Evolutionary conservation across 92 coral and sea anemone genomes (phyloP).

Genomic region (Parazoanthus atlanticus): DNA sequence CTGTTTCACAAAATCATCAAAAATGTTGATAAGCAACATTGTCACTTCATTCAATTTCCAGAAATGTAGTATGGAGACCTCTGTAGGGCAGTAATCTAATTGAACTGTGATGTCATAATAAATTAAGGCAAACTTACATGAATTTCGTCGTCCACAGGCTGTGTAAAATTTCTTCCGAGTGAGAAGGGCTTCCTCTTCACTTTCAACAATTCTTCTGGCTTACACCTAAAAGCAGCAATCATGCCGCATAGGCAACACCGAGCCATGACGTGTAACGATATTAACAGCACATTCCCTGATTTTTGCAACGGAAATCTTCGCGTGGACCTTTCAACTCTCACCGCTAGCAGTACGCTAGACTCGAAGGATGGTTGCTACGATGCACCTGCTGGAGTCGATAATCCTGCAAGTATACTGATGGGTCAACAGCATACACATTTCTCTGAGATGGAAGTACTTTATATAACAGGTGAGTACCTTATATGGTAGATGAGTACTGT

Average conservation of each 20-base stretch:
- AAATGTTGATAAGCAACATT: no score
- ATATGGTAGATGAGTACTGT: neutral
- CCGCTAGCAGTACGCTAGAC: neutral
- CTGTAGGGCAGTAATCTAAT: no score
- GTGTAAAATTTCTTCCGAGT: slow-evolving; percentile 19
- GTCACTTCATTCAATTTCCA: no score
- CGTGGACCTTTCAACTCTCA: neutral
- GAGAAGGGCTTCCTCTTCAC: slow-evolving; percentile 21
- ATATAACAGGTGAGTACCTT: neutral
- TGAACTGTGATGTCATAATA: no score
- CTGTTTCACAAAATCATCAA: no score
- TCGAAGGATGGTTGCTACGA: neutral
- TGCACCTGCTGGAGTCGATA: neutral
- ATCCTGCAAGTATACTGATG: neutral
- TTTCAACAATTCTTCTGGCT: neutral
- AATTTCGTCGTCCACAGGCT: neutral
- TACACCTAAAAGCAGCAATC: neutral
- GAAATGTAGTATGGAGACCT: no score
- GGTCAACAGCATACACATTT: neutral
- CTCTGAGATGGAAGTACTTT: slow-evolving; percentile 2
- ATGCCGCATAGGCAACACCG: neutral
- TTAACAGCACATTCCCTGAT: neutral
- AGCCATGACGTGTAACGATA: slow-evolving; percentile 13
- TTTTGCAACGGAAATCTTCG: slow-evolving; percentile 25
- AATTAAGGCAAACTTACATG: neutral